Percentiles rank a stretch among this genome's conserved stretches.
These are phyloP conservation scores for Cynopterus brachyotis DNA, from an alignment of 2,113 vertebrate species.

Conservation along the genomic window DNA sequence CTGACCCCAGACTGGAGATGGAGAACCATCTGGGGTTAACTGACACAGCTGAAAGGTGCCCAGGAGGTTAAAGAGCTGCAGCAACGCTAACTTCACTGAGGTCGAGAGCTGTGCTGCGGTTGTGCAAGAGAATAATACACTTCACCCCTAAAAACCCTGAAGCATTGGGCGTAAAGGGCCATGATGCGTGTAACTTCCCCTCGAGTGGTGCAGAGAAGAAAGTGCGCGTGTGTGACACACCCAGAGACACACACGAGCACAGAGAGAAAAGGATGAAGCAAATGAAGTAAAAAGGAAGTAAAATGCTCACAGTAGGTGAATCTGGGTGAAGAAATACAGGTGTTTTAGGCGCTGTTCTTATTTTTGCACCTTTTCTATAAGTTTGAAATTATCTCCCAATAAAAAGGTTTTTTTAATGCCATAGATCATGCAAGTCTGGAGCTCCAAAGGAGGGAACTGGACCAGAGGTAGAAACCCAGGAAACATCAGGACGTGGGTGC, in stretches of 20 bases:
- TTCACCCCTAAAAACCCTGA: neutral
- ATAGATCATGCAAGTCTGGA: neutral
- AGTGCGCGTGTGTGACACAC: no score
- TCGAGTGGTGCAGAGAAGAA: no score
- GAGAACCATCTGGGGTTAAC: neutral
- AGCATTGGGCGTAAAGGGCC: no score
- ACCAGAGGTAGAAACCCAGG: neutral
- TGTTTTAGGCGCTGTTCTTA: neutral
- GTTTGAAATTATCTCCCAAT: neutral
- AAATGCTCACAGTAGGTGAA: neutral
- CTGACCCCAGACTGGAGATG: neutral
- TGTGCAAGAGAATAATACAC: neutral
- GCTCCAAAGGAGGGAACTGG: neutral
- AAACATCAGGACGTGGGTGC: neutral
- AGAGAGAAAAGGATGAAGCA: neutral
- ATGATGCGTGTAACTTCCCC: no score
- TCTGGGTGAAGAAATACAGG: neutral
- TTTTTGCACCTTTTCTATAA: neutral
- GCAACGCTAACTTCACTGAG: neutral
- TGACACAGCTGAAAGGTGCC: neutral
- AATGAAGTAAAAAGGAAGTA: neutral
- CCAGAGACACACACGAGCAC: neutral
- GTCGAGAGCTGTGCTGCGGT: neutral
- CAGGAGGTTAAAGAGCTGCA: neutral
- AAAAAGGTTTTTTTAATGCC: neutral